Evolutionary conservation across 2,113 vertebrate species (phyloP).

Genomic region (Uria lomvia): DNA sequence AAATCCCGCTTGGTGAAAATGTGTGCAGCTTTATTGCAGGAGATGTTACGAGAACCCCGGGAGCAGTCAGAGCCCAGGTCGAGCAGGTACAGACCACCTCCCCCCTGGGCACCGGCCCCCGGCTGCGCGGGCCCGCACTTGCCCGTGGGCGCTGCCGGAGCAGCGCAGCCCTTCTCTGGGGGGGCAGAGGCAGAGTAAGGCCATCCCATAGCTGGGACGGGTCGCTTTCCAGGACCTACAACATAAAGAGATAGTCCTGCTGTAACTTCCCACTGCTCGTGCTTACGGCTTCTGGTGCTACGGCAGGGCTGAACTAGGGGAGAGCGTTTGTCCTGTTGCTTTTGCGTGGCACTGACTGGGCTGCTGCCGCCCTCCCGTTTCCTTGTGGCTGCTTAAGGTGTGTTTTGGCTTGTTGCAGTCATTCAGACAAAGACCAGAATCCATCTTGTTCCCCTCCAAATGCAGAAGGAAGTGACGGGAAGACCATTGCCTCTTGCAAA

Average conservation of each 20-base stretch:
- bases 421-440: neutral
- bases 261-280: neutral
- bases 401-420: neutral
- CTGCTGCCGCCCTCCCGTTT: neutral
- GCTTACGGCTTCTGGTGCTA: neutral
- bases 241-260: neutral
- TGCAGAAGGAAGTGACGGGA: neutral
- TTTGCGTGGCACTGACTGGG: neutral
- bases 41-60: neutral
- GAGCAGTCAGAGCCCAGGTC: neutral
- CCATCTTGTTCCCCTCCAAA: neutral
- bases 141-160: neutral
- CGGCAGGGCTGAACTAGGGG: neutral
- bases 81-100: neutral
- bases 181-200: neutral
- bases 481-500: neutral
- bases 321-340: neutral
- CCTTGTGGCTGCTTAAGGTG: neutral
- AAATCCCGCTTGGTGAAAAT: neutral
- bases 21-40: neutral
- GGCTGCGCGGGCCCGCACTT: fast-evolving
- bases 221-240: neutral
- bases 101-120: neutral
- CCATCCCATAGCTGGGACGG: neutral
- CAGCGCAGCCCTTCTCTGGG: fast-evolving